These are phyloP conservation scores for Myiopsitta monachus DNA, from an alignment of 2,113 vertebrate genomes.

Conservation along the genomic window DNA sequence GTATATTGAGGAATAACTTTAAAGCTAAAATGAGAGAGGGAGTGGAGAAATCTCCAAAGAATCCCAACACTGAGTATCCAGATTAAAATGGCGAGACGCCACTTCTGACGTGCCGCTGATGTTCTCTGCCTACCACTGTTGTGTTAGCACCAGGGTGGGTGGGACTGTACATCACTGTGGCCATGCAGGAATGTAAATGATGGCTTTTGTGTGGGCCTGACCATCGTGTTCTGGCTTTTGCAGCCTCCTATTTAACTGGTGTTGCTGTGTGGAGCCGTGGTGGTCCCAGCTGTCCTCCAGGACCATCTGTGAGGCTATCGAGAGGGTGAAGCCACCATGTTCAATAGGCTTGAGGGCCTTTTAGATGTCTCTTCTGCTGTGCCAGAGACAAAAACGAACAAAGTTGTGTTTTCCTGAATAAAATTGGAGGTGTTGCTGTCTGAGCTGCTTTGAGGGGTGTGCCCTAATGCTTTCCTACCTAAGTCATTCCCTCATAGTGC, in stretches of 20 bases:
- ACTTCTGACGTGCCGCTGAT: neutral
- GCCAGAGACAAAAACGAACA: neutral
- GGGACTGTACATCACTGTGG: neutral
- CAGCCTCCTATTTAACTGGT: rapidly evolving
- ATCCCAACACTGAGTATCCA: neutral
- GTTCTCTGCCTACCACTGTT: neutral
- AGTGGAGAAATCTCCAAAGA: neutral
- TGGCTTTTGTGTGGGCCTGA: neutral
- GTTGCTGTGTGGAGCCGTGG: neutral
- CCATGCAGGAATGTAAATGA: rapidly evolving
- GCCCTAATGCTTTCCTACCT: rapidly evolving
- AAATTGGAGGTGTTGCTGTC: neutral
- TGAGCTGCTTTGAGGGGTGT: neutral
- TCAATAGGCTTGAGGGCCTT: neutral
- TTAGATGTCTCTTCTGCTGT: neutral
- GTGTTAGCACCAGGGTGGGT: rapidly evolving
- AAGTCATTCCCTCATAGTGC: rapidly evolving
- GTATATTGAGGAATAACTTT: neutral
- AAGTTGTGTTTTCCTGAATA: neutral
- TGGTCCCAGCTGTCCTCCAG: neutral
- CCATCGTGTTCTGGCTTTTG: neutral
- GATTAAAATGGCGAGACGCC: neutral
- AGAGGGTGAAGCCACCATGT: neutral
- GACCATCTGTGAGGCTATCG: neutral
- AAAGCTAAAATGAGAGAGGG: neutral